Conservation (phyloP, 37 sponge, comb jelly and placozoan genomes). For the Ianthella basta region DNA sequence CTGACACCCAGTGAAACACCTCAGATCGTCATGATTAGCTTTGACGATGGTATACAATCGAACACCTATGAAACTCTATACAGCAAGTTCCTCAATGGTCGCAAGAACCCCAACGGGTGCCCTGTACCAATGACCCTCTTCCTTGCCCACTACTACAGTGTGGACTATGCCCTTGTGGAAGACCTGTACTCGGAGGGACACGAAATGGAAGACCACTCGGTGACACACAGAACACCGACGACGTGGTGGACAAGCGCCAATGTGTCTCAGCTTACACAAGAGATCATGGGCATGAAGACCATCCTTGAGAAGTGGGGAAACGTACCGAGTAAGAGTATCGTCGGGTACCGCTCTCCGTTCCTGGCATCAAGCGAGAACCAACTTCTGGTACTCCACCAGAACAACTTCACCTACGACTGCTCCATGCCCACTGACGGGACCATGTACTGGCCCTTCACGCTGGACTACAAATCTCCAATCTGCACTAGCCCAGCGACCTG, state of each 20-base stretch:
- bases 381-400: constrained; percentile 34
- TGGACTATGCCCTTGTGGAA: constrained; percentile 52
- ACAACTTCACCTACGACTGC: constrained; percentile 52
- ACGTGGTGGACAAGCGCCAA: constrained; percentile 52
- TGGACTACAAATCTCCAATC: constrained; percentile 64
- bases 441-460: constrained; percentile 65
- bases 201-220: constrained; percentile 57
- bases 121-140: constrained; percentile 43
- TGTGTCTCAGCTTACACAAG: constrained; percentile 30
- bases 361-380: constrained; percentile 47
- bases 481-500: constrained; percentile 50
- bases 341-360: constrained; percentile 58
- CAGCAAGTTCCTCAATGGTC: constrained; percentile 5
- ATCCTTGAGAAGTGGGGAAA: constrained; percentile 55
- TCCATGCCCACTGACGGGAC: constrained; percentile 39
- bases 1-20: constrained; percentile 37
- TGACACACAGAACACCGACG: constrained; percentile 43
- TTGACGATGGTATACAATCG: constrained; percentile 35
- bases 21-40: constrained; percentile 54
- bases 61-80: constrained; percentile 39
- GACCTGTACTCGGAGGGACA: constrained; percentile 34
- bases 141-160: constrained; percentile 47
- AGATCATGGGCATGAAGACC: constrained; percentile 47
- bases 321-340: constrained; percentile 11
- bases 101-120: constrained; percentile 34